Evolutionary conservation across 2,113 vertebrate species (phyloP).

Genomic region (Oreotrochilus melanogaster): DNA sequence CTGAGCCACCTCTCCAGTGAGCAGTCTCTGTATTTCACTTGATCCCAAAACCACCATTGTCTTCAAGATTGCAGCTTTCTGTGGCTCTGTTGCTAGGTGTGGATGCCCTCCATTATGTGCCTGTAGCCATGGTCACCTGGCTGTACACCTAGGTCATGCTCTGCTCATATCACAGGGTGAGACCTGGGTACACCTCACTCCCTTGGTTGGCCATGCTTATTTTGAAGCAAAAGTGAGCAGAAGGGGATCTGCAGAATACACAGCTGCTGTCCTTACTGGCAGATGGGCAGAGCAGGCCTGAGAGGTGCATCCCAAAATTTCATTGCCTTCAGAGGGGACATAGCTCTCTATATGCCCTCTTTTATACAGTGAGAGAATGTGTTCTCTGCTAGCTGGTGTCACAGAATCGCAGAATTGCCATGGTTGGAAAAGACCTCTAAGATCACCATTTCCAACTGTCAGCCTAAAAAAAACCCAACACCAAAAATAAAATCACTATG

Average conservation of each 20-base stretch:
- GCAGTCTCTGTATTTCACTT: not conserved
- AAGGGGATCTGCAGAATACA: not conserved
- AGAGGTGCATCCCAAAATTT: not conserved
- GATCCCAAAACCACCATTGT: not conserved
- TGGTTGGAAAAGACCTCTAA: too few species aligned
- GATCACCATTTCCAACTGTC: too few species aligned
- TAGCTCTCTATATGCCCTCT: not conserved
- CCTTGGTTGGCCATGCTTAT: not conserved
- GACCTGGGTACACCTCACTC: not conserved
- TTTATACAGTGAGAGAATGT: not conserved
- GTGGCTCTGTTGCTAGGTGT: not conserved
- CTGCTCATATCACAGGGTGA: not conserved
- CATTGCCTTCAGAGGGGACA: not conserved
- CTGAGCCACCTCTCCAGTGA: not conserved
- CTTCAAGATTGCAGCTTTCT: not conserved
- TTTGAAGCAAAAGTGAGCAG: not conserved
- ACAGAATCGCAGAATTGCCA: too few species aligned
- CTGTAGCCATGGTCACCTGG: not conserved
- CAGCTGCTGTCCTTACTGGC: fast-evolving
- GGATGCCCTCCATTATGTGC: fast-evolving
- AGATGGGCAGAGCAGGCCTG: not conserved
- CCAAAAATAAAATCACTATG: too few species aligned
- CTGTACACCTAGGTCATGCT: not conserved
- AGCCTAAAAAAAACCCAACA: too few species aligned
- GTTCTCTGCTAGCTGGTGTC: not conserved